Conservation (phyloP, 2,113 vertebrate species). For the Puma concolor region DNA sequence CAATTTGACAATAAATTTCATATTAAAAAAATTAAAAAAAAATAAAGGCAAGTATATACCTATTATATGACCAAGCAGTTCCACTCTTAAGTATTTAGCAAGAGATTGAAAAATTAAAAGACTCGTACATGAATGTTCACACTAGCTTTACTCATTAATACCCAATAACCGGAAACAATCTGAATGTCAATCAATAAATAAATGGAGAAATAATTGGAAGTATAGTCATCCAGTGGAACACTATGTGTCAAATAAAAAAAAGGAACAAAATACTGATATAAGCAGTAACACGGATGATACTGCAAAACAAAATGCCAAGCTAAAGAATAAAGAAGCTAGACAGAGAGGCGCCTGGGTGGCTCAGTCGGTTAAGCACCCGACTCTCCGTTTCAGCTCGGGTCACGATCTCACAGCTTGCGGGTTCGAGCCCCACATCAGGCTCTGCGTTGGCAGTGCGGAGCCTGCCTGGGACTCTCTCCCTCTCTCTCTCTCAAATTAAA, state of each 20-base stretch:
- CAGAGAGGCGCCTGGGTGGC: no score
- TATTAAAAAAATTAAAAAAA: no score
- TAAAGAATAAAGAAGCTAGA: background rate
- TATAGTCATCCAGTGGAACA: accelerated
- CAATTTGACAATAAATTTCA: no score
- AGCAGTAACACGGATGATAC: no score
- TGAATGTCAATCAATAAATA: background rate
- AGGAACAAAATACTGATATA: background rate
- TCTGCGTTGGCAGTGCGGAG: no score
- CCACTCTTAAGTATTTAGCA: background rate
- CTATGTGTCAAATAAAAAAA: background rate
- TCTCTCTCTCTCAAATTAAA: no score
- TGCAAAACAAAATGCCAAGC: background rate
- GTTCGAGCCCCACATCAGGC: no score
- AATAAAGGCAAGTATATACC: background rate
- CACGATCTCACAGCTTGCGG: no score
- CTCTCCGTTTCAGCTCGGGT: no score
- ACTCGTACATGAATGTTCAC: background rate
- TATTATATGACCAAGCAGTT: background rate
- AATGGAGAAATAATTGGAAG: background rate
- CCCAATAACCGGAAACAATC: background rate
- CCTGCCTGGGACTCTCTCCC: no score
- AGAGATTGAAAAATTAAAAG: background rate
- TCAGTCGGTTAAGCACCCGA: no score
- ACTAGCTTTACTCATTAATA: background rate